phyloP scores from a whole-genome alignment of 2,888 invertebrate species.

The Sycophila texana region DNA sequence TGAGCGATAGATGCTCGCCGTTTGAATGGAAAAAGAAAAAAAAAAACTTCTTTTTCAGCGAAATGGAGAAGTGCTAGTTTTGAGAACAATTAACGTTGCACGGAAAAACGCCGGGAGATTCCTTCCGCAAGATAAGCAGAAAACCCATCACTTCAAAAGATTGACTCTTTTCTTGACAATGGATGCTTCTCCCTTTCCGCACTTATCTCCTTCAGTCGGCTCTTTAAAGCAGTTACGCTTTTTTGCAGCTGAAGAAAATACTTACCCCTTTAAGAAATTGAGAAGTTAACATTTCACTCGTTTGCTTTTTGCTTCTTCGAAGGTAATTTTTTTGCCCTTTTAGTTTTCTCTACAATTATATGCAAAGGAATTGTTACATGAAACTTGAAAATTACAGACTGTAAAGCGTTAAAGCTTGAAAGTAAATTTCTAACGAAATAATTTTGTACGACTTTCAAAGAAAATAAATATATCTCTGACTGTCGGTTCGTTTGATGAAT shows the following conservation, averaged over 20 bases:
- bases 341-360: no score
- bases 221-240: conserved; percentile 42
- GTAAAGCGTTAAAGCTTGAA: no score
- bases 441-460: background rate
- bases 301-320: no score
- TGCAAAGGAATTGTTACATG: no score
- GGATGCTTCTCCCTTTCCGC: conserved; percentile 9
- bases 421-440: background rate
- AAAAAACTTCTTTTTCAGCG: no score
- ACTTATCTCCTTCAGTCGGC: conserved; percentile 23
- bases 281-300: no score
- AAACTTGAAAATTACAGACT: no score
- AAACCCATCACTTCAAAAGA: conserved; percentile 19
- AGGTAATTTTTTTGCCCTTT: no score
- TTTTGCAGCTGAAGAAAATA: background rate
- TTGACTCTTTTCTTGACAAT: conserved; percentile 29
- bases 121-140: conserved; percentile 4
- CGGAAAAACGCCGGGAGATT: background rate
- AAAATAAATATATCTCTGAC: background rate
- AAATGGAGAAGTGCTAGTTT: background rate
- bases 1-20: no score
- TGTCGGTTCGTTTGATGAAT: no score
- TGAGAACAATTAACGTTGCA: background rate
- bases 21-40: no score
- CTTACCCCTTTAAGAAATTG: no score